Percentiles rank a stretch among this genome's conserved stretches.
These are phyloP conservation scores for Drosophila murphyi DNA, from an alignment of 1,140 invertebrate species.

Conservation along the genomic window DNA sequence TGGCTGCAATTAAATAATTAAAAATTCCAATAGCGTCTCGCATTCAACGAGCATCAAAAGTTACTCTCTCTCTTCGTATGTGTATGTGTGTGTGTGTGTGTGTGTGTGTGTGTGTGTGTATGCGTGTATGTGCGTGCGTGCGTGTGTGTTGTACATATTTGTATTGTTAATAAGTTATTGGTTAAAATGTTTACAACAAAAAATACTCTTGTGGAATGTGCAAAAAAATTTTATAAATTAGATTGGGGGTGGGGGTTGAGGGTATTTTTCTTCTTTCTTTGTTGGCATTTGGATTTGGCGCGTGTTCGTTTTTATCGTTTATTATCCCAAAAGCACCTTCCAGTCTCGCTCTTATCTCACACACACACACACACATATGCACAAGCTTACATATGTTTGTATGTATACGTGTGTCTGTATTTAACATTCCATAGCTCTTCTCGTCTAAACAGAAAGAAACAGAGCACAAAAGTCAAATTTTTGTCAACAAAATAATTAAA, in stretches of 20 bases:
- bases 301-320: constrained; percentile 74
- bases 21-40: constrained; percentile 66
- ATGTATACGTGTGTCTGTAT: constrained; percentile 25
- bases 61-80: constrained; percentile 14
- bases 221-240: constrained; percentile 57
- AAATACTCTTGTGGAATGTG: constrained; percentile 57
- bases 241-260: constrained; percentile 11
- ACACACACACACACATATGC: not conserved
- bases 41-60: constrained; percentile 65
- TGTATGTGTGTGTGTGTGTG: constrained; percentile 1
- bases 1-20: constrained; percentile 75
- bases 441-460: constrained; percentile 47
- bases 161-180: constrained; percentile 71
- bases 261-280: constrained; percentile 12
- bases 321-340: constrained; percentile 55
- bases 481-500: constrained; percentile 75
- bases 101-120: constrained; percentile 1
- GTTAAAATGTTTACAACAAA: constrained; percentile 16
- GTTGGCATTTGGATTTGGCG: constrained; percentile 72
- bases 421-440: constrained; percentile 62
- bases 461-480: constrained; percentile 57
- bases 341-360: constrained; percentile 52
- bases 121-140: not conserved
- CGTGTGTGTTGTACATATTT: constrained; percentile 35
- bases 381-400: not conserved